Conservation (phyloP, 2,113 vertebrate species). For the Proterorhinus semilunaris region DNA sequence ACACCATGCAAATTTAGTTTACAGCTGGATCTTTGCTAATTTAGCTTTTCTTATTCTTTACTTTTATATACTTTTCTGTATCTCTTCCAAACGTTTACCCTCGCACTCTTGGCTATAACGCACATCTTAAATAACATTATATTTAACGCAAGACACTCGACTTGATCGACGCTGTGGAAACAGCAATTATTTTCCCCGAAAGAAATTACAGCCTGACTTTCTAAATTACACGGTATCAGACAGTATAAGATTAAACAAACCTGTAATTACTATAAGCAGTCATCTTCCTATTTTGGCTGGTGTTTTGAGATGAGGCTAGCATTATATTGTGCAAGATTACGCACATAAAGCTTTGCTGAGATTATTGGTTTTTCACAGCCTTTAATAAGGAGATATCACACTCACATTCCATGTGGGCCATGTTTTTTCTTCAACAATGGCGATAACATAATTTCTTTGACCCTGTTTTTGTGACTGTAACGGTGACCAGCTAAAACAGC, state of each 20-base stretch:
- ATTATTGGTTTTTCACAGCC: background rate
- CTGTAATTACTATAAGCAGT: slow-evolving; percentile 25
- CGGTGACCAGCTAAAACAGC: no score
- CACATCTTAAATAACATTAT: slow-evolving; percentile 24
- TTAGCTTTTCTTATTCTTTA: background rate
- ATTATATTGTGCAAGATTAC: slow-evolving; percentile 5
- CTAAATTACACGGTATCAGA: slow-evolving; percentile 18
- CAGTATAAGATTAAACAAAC: slow-evolving; percentile 4
- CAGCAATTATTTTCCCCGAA: slow-evolving; percentile 2
- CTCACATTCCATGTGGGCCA: background rate
- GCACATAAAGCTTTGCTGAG: background rate
- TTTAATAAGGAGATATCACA: background rate
- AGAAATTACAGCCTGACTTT: slow-evolving; percentile 4
- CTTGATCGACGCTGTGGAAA: slow-evolving; percentile 17
- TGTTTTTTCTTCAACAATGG: background rate
- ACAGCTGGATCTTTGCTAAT: background rate
- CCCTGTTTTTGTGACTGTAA: no score
- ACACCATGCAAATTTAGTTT: background rate
- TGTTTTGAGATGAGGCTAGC: slow-evolving; percentile 27
- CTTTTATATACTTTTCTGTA: background rate
- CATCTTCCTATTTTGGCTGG: slow-evolving; percentile 26
- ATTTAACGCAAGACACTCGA: slow-evolving; percentile 22
- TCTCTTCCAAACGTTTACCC: slow-evolving; percentile 26
- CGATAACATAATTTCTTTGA: no score
- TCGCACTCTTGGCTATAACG: slow-evolving; percentile 31